Percentiles rank a stretch among this genome's conserved stretches.
Evolutionary conservation across 1,140 invertebrate genomes (phyloP).

Genomic region (Reticulitermes speratus): DNA sequence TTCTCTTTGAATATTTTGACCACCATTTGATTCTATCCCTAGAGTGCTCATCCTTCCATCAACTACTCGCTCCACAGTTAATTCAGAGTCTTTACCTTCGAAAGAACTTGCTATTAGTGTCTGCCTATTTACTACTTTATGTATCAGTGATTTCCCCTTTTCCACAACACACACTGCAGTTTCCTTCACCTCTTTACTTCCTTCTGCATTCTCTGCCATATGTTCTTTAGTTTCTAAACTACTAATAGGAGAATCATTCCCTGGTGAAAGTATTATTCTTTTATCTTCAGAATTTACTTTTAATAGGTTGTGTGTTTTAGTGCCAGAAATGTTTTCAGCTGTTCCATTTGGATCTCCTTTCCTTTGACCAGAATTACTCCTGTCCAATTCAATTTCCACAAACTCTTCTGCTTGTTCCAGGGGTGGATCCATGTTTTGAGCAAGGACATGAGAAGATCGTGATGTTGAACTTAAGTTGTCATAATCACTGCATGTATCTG

Average conservation of each 20-base stretch:
- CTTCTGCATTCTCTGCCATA: background rate
- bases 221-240: background rate
- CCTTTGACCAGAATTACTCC: background rate
- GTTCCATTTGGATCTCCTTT: background rate
- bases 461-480: slow-evolving; percentile 25
- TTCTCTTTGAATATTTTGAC: background rate
- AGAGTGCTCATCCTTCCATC: background rate
- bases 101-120: too few relatives aligned
- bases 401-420: background rate
- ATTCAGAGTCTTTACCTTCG: background rate
- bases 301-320: background rate
- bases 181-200: background rate
- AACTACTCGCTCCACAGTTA: background rate
- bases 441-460: slow-evolving; percentile 14
- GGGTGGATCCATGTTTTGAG: background rate
- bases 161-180: background rate
- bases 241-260: background rate
- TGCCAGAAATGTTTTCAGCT: background rate
- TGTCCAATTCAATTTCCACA: slow-evolving; percentile 23
- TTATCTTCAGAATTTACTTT: background rate
- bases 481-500: slow-evolving; percentile 28
- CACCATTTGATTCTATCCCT: background rate
- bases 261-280: background rate
- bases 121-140: too few relatives aligned
- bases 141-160: background rate